These are phyloP conservation scores for Capreolus pygargus DNA, from an alignment of 2,113 vertebrate genomes.

Conservation along the genomic window DNA sequence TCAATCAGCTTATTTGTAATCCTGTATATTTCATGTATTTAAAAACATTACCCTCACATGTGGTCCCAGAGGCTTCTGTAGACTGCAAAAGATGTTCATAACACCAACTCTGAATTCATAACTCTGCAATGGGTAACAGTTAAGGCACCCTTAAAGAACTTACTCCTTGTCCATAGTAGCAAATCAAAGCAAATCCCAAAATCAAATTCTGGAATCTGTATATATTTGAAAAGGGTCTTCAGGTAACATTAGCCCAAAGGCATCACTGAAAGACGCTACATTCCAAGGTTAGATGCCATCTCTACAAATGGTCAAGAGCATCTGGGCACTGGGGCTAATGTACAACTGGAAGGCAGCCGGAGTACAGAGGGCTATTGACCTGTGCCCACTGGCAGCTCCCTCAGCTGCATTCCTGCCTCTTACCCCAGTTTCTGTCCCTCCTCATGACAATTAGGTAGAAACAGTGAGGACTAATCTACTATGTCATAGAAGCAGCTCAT, in stretches of 20 bases:
- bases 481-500: constrained; percentile 24
- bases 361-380: too few relatives aligned
- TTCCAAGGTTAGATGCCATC: background rate
- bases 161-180: background rate
- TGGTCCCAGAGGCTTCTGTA: background rate
- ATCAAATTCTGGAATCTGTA: background rate
- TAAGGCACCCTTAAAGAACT: background rate
- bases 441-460: background rate
- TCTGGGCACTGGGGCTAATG: background rate
- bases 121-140: background rate
- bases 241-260: background rate
- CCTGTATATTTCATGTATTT: background rate
- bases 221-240: background rate
- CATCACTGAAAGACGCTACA: background rate
- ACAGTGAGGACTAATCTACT: constrained; percentile 11
- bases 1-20: background rate
- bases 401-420: background rate
- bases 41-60: background rate
- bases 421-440: background rate
- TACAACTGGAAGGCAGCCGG: background rate
- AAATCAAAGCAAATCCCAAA: background rate
- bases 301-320: background rate
- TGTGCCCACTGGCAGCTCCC: background rate
- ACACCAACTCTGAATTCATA: background rate
- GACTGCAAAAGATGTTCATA: background rate